Base-by-base conservation (phyloP, 35 echinoderm and acorn worm species). In the Strongylocentrotus purpuratus region DNA sequence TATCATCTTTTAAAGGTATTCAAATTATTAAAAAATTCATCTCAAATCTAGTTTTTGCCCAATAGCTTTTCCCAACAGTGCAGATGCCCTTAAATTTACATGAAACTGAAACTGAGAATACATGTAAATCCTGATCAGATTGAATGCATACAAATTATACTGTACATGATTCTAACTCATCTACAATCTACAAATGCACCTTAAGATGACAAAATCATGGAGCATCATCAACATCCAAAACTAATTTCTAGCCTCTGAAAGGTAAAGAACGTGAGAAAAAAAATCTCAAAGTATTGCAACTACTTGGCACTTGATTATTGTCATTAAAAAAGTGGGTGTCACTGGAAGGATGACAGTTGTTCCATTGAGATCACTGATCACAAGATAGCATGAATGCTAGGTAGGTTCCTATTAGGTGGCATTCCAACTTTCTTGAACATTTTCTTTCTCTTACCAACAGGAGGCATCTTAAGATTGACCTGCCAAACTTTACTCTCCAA, bases 401-500 rank as follows among this genome's bases (percentile, higher is more conserved):
- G 91, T 47, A 93, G 46, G 48, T 93, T 93, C 12, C n/a, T 93
- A 4, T 46, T 93, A 17, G 46, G 14, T 14, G 91, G 28, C 91
- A 93, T 93, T 58, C 91, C 91, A 47, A 50, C 32, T 58, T 28
- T 93, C 46, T 93, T 93, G 33, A 93, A 7, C 7, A 45, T 88
- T 25, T 10, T 46, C 58, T 91, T 89, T 48, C 94, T 92, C 33
- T 94, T 96, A 22, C 96, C 96, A 20, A 94, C 88, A 48, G 88
- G 28, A 22, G 96, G 93, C 96, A 96, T 96, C 61, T 94, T 96
- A n/a, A 94, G 48, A 47, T 92, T 96, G 13, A 96, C 47, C 33
- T 88, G 47, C 96, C 96, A 96, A 4, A 96, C 96, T 61, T 61
- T 94, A 33, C 94, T 88, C 9, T 87, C 94, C 86, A 96, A 45